phyloP scores from a whole-genome alignment of 2,113 vertebrate species.

The Clarias magur region DNA sequence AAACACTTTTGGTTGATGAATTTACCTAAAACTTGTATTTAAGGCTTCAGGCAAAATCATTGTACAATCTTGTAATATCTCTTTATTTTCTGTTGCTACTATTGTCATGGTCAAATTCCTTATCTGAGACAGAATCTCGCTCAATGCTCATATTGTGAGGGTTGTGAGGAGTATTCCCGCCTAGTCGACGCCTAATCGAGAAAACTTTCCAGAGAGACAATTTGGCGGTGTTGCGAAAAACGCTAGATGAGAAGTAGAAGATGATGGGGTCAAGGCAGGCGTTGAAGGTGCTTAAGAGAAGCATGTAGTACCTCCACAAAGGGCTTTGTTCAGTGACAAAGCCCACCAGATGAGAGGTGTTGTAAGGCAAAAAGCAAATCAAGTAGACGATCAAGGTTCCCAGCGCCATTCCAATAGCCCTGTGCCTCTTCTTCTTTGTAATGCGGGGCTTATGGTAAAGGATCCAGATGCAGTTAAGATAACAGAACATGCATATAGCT shows the following conservation, averaged over 20 bases:
- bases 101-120: neutral
- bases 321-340: conserved; percentile 64
- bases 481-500: conserved; percentile 67
- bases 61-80: neutral
- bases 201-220: conserved; percentile 33
- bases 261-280: conserved; percentile 77
- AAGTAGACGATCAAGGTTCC: conserved; percentile 77
- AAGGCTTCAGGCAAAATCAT: neutral
- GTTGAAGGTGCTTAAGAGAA: conserved; percentile 75
- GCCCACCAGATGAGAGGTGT: conserved; percentile 74
- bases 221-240: conserved; percentile 54
- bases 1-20: neutral
- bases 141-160: neutral
- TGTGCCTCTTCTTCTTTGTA: conserved; percentile 59
- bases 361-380: conserved; percentile 76
- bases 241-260: conserved; percentile 68
- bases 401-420: conserved; percentile 71
- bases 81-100: neutral
- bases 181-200: neutral
- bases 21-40: neutral
- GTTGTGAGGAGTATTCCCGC: neutral
- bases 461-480: conserved; percentile 63
- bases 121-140: neutral
- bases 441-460: conserved; percentile 62
- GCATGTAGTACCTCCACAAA: conserved; percentile 66